These are phyloP conservation scores for Minunthozetes semirufus DNA, from an alignment of 2,888 invertebrate genomes.

Conservation along the genomic window DNA sequence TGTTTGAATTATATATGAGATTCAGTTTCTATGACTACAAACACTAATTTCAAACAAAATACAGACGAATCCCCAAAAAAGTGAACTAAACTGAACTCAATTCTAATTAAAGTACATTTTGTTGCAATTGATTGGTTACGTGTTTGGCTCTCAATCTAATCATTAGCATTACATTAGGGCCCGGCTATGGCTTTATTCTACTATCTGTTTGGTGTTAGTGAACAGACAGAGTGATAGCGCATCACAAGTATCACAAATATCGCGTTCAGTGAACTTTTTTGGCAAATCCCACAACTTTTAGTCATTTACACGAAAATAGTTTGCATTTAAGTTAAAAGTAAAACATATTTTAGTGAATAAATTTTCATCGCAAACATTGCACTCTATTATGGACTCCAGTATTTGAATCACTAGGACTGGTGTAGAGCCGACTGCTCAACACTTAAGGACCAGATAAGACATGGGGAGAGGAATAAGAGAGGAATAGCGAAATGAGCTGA, in stretches of 20 bases:
- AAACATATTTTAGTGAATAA: neutral
- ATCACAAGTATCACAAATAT: constrained; percentile 8
- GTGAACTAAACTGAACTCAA: neutral
- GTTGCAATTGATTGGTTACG: neutral
- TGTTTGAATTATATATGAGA: neutral
- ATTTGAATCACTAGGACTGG: neutral
- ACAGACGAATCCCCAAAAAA: constrained; percentile 6
- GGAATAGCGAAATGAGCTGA: constrained; percentile 43
- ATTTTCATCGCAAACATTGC: neutral
- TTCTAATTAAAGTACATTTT: neutral
- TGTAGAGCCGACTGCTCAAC: neutral
- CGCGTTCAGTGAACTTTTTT: constrained; percentile 21
- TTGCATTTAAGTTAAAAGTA: neutral
- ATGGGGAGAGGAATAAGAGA: constrained; percentile 32
- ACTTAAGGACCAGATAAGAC: constrained; percentile 22
- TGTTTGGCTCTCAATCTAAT: neutral
- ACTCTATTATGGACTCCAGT: neutral
- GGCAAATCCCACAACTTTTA: constrained; percentile 17
- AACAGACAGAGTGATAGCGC: neutral
- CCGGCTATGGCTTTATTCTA: neutral
- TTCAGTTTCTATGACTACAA: constrained; percentile 18
- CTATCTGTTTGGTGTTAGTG: too few relatives aligned
- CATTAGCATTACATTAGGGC: neutral
- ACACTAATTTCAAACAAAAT: neutral
- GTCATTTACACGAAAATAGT: too few relatives aligned